Evolutionary conservation across 2,797 vertebrate species (phyloP).

Genomic region (Avahi laniger): DNA sequence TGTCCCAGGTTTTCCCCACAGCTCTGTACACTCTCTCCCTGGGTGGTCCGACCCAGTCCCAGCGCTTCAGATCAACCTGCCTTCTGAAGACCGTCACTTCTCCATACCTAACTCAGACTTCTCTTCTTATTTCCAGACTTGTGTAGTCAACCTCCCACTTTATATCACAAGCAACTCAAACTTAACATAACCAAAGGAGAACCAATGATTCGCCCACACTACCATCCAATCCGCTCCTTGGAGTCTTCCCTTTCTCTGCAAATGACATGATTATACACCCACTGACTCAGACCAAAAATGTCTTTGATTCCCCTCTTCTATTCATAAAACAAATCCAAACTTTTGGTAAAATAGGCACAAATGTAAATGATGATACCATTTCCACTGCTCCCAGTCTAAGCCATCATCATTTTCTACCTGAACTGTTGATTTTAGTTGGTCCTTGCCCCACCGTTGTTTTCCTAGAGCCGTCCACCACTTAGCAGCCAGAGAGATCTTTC

Average conservation of each 20-base stretch:
- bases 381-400: no score
- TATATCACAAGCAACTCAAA: neutral
- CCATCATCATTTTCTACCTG: neutral
- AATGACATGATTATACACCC: neutral
- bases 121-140: neutral
- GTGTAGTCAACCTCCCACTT: neutral
- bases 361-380: neutral
- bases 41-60: neutral
- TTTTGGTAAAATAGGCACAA: neutral
- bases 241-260: neutral
- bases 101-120: neutral
- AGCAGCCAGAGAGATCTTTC: neutral
- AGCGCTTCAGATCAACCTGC: neutral
- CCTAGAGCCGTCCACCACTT: neutral
- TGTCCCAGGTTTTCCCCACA: neutral
- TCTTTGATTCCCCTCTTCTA: neutral
- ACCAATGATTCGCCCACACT: neutral
- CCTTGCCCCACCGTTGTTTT: no score
- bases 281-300: neutral
- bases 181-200: neutral
- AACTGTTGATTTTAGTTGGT: neutral
- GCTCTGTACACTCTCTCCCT: neutral
- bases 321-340: neutral
- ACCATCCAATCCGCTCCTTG: no score
- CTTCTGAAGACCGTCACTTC: neutral